Conservation (phyloP, 2,888 invertebrate species). For the Cheilosia vernalis region DNA sequence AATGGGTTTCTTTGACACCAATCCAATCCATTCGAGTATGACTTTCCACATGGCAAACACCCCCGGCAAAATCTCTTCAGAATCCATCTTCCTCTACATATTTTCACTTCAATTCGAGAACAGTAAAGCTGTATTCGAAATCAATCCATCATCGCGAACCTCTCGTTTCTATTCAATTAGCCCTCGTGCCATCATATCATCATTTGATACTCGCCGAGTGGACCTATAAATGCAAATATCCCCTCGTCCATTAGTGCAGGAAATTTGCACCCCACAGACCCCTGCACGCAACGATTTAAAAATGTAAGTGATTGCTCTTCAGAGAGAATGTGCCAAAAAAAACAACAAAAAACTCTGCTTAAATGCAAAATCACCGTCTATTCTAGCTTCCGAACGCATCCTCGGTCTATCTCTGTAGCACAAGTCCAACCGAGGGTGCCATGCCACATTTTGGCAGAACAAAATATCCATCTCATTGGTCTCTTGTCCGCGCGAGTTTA, state of each 20-base stretch:
- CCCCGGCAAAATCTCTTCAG: background rate
- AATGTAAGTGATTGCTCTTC: constrained; percentile 41
- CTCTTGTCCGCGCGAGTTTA: constrained; percentile 23
- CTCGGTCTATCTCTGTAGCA: constrained; percentile 11
- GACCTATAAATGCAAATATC: constrained; percentile 1
- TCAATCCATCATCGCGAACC: constrained; percentile 39
- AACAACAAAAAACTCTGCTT: background rate
- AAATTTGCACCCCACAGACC: background rate
- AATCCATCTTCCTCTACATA: background rate
- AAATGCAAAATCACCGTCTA: background rate
- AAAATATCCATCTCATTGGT: constrained; percentile 38
- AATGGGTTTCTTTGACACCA: too few species aligned
- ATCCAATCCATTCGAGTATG: too few species aligned
- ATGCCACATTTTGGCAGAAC: constrained; percentile 28
- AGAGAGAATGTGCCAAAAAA: background rate
- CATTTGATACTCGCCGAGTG: background rate
- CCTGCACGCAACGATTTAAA: constrained; percentile 27
- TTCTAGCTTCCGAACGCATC: constrained; percentile 20
- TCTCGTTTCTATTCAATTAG: constrained; percentile 44
- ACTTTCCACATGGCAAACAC: background rate
- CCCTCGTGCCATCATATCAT: constrained; percentile 13
- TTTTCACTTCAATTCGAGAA: background rate
- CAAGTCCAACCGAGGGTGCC: background rate
- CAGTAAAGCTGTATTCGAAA: constrained; percentile 11
- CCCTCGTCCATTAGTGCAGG: background rate